Conservation (phyloP, 2,888 invertebrate genomes). For the Drosophila putrida region DNA sequence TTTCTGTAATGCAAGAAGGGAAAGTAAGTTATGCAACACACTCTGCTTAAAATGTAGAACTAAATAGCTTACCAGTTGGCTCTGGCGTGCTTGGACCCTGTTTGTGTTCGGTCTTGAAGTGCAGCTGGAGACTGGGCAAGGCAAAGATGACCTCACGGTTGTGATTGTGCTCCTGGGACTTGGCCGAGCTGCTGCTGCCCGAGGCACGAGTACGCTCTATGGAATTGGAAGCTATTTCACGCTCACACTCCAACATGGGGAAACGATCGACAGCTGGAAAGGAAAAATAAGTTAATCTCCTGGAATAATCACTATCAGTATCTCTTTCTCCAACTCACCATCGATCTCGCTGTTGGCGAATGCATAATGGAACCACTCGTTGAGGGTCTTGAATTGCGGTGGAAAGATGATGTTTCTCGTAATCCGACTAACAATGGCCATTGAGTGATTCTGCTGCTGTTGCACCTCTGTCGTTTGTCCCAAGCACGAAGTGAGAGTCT, state of each 20-base stretch:
- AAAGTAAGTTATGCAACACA: neutral
- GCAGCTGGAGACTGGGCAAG: constrained; percentile 95
- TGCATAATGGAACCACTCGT: constrained; percentile 99
- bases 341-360: constrained; percentile 97
- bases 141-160: constrained; percentile 98
- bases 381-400: constrained; percentile 96
- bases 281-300: constrained; percentile 23
- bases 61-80: constrained; percentile 86
- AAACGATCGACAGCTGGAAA: constrained; percentile 93
- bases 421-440: constrained; percentile 97
- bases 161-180: constrained; percentile 92
- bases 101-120: constrained; percentile 96
- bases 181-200: constrained; percentile 86
- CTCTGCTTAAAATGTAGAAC: too few species aligned
- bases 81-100: constrained; percentile 92
- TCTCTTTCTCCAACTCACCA: constrained; percentile 87
- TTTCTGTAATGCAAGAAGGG: constrained; percentile 85
- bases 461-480: constrained; percentile 90
- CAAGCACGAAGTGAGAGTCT: constrained; percentile 95
- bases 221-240: constrained; percentile 87
- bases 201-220: constrained; percentile 87
- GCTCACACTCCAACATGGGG: constrained; percentile 94
- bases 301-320: neutral
- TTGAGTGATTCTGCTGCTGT: constrained; percentile 91
- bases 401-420: constrained; percentile 96